Evolutionary conservation across 2,797 vertebrate species (phyloP).

Genomic region (Tragelaphus eurycerus): DNA sequence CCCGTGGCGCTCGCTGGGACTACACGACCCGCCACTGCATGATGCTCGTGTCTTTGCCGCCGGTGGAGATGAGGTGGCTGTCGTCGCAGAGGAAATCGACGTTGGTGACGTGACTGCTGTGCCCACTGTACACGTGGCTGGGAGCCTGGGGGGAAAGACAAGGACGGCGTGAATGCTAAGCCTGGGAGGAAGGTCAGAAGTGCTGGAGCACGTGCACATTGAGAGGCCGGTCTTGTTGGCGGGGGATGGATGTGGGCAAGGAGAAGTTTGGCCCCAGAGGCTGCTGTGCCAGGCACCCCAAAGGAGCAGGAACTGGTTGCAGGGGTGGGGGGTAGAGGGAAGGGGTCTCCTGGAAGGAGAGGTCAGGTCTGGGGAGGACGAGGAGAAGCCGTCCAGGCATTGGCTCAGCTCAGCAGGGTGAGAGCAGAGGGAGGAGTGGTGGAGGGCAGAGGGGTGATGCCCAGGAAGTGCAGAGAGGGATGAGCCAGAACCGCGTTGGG

Average conservation of each 20-base stretch:
- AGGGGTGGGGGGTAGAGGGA: background rate
- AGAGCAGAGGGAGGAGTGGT: fast-evolving
- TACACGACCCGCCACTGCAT: constrained; percentile 98
- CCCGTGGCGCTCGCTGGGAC: background rate
- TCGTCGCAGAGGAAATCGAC: constrained; percentile 95
- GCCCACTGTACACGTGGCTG: constrained; percentile 93
- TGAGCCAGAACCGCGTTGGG: fast-evolving
- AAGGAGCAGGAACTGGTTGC: background rate
- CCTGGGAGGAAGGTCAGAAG: fast-evolving
- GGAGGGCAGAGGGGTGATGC: background rate
- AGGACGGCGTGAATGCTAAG: background rate
- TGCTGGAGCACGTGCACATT: fast-evolving
- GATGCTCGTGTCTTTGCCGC: constrained; percentile 98
- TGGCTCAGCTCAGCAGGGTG: background rate
- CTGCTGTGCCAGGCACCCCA: background rate
- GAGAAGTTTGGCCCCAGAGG: fast-evolving
- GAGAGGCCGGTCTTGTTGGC: background rate
- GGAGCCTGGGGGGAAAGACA: constrained; percentile 88
- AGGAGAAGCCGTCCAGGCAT: fast-evolving
- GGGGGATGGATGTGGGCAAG: fast-evolving
- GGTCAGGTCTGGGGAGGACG: background rate
- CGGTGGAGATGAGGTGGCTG: constrained; percentile 95
- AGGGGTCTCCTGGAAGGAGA: background rate
- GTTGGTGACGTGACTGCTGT: constrained; percentile 99
- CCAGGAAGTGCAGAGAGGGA: fast-evolving